Conservation (phyloP, 2,888 invertebrate species). For the Cryptophagus acutangulus region DNA sequence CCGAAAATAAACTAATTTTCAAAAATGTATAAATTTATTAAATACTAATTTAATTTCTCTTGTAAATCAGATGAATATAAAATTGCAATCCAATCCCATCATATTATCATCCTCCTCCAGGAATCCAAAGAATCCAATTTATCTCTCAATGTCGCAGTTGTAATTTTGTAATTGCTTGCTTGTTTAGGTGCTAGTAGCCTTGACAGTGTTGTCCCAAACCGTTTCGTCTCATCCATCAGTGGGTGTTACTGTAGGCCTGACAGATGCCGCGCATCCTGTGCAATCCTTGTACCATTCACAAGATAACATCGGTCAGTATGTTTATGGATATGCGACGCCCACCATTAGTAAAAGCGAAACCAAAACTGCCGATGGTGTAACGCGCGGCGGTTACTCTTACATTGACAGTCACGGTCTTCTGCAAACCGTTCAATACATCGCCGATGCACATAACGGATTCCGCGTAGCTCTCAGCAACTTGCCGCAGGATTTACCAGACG, state of each 20-base stretch:
- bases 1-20: no score
- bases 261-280: conserved; percentile 42
- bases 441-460: conserved; percentile 60
- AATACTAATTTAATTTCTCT: no score
- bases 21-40: no score
- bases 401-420: conserved; percentile 61
- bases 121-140: no score
- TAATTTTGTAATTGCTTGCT: no score
- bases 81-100: no score
- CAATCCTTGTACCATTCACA: conserved; percentile 52
- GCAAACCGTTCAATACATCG: conserved; percentile 61
- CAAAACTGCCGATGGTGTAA: conserved; percentile 57
- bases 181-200: conserved; percentile 7
- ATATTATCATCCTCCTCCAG: no score
- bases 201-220: conserved; percentile 12
- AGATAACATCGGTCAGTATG: conserved; percentile 55
- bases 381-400: conserved; percentile 64
- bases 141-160: no score
- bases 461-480: conserved; percentile 63
- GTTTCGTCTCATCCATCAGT: conserved; percentile 18
- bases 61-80: no score
- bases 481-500: conserved; percentile 49
- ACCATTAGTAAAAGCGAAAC: conserved; percentile 62
- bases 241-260: conserved; percentile 47
- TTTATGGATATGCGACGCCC: conserved; percentile 61